Evolutionary conservation across 2,888 invertebrate genomes (phyloP).

Genomic region (Hirtodrosophila confusa): DNA sequence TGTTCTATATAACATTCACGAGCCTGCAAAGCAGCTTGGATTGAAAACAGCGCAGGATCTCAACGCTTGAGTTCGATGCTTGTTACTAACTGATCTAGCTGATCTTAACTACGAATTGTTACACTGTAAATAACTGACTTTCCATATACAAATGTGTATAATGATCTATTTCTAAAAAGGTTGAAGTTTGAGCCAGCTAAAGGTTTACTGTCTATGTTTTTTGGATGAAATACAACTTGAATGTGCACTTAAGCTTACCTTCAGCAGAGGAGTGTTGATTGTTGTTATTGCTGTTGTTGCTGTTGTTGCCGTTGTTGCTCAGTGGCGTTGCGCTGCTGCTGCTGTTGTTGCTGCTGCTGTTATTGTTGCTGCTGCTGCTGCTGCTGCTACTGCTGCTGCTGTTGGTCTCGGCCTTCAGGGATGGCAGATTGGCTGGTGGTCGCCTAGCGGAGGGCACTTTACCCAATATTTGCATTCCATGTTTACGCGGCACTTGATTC

Average conservation of each 20-base stretch:
- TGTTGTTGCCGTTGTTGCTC: slow-evolving; percentile 75
- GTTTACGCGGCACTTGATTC: slow-evolving; percentile 96
- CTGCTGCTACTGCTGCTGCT: slow-evolving; percentile 70
- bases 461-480: slow-evolving; percentile 99
- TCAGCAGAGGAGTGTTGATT: slow-evolving; percentile 63
- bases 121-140: no score
- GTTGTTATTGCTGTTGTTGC: slow-evolving; percentile 37
- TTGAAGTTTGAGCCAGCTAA: no score
- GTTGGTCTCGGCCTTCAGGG: slow-evolving; percentile 96
- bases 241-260: slow-evolving; percentile 39
- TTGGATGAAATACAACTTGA: no score
- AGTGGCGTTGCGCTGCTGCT: slow-evolving; percentile 83
- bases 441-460: slow-evolving; percentile 99
- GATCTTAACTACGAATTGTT: no score
- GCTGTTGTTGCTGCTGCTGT: slow-evolving; percentile 47
- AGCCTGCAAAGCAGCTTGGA: no score
- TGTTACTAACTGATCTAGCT: no score
- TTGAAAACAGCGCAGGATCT: no score
- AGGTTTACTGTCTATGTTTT: no score
- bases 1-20: no score
- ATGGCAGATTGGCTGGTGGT: slow-evolving; percentile 99
- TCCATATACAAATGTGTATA: no score
- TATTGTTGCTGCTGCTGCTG: slow-evolving; percentile 79
- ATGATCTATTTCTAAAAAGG: no score
- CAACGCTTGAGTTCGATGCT: no score